A percentile compares a stretch with the other conserved stretches of the same genome.
Conservation (phyloP, 2,888 invertebrate genomes). For the Andricus quercusramuli region DNA sequence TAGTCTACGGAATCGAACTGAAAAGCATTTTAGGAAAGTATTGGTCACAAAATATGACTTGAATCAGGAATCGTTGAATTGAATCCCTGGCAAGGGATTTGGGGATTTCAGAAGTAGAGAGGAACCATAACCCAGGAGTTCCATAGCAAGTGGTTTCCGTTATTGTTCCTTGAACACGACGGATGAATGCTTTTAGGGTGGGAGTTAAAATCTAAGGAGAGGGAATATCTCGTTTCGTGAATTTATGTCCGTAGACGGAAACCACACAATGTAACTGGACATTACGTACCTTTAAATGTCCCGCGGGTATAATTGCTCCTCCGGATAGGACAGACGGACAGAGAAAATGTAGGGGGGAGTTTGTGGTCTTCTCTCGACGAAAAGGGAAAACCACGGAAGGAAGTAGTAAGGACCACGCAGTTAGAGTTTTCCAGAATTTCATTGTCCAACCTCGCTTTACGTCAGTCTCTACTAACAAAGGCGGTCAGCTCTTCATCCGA, state of each 20-base stretch:
- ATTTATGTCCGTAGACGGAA: slow-evolving; percentile 19
- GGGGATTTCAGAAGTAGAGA: slow-evolving; percentile 9
- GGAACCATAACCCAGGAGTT: slow-evolving; percentile 4
- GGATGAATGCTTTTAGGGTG: neutral
- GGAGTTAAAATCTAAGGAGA: neutral
- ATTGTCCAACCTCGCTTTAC: slow-evolving; percentile 28
- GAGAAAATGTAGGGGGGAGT: neutral
- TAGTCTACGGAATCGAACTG: neutral
- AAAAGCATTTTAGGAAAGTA: slow-evolving; percentile 3
- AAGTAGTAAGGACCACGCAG: slow-evolving; percentile 29
- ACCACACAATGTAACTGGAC: slow-evolving; percentile 35
- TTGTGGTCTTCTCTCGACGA: neutral
- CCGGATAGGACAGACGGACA: slow-evolving; percentile 6
- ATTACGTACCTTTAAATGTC: slow-evolving; percentile 39
- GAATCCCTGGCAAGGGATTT: slow-evolving; percentile 6
- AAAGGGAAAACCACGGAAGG: slow-evolving; percentile 36
- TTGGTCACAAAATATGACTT: slow-evolving; percentile 28
- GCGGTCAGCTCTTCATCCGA: slow-evolving; percentile 22
- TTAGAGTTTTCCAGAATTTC: slow-evolving; percentile 38
- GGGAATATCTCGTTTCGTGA: slow-evolving; percentile 35
- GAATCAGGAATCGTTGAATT: slow-evolving; percentile 27
- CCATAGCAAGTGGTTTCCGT: slow-evolving; percentile 14
- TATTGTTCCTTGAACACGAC: slow-evolving; percentile 18
- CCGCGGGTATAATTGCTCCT: slow-evolving; percentile 26
- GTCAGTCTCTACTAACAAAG: slow-evolving; percentile 4